Base-by-base conservation (phyloP, 2,888 invertebrate species). In the Leuctra nigra region DNA sequence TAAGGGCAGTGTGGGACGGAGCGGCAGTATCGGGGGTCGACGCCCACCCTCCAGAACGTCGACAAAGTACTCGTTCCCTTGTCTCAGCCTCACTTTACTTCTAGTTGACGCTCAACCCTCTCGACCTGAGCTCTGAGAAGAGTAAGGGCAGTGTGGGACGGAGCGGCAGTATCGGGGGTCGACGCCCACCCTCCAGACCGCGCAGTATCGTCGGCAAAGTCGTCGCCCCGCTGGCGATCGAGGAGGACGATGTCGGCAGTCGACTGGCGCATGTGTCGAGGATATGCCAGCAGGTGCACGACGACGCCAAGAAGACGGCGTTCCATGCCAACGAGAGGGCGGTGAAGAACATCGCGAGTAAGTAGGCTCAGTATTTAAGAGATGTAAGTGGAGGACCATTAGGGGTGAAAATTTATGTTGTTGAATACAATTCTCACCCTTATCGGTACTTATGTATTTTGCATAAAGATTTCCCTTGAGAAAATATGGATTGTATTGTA, bases 41-140 rank as follows among this genome's bases (percentile, higher is more conserved):
- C 71, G 78, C 59, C 78, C 78, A 35, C 77, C 78, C 33, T 72
- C 77, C 18, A n/a, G n/a, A n/a, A n/a, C n/a, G n/a, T n/a, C n/a
- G n/a, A n/a, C n/a, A n/a, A n/a, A n/a, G n/a, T n/a, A n/a, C n/a
- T n/a, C n/a, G n/a, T n/a, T n/a, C n/a, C n/a, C n/a, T n/a, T n/a
- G n/a, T n/a, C n/a, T n/a, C n/a, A n/a, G n/a, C n/a, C n/a, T n/a
- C n/a, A n/a, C n/a, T n/a, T 29, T 29, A 29, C 11, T 11, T 38
- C 9, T 69, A 77, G 76, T 68, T 76, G 59, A 66, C 75, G 25
- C 65, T 75, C 56, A 75, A 75, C 65, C 74, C 74, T 60, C 68
- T 77, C 63, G 76, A 77, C 66, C 65, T 76, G 56, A 73, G 72
- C 56, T 72, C 75, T 57, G 73, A 77, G 67, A 76, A 75, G 66